phyloP scores from a whole-genome alignment of 2,797 vertebrate species.

The Alectoris magna region DNA sequence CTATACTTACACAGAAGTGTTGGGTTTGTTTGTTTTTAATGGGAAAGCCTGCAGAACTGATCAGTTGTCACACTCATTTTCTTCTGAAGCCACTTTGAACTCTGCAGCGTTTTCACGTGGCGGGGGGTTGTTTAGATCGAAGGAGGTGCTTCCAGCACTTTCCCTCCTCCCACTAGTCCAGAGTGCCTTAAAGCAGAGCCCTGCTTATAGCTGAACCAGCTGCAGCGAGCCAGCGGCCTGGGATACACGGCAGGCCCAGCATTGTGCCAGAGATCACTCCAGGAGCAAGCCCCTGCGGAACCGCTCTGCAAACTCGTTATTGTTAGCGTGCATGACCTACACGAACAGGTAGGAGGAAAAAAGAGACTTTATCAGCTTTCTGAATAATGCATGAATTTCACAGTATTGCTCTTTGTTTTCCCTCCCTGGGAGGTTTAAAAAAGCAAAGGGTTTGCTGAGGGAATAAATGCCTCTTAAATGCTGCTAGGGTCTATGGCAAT shows the following conservation, averaged over 20 bases:
- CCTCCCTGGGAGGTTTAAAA: too few species aligned
- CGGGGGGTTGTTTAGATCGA: not conserved
- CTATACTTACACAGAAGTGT: not conserved
- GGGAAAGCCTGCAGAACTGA: not conserved
- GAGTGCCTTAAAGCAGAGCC: not conserved
- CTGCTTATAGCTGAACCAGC: not conserved
- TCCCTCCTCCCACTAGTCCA: not conserved
- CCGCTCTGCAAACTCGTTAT: not conserved
- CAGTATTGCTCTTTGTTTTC: not conserved
- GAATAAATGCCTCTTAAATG: not conserved
- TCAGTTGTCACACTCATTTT: not conserved
- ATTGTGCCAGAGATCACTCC: not conserved
- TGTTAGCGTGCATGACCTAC: not conserved
- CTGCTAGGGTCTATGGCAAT: not conserved
- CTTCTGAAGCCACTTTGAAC: not conserved
- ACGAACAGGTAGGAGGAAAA: not conserved
- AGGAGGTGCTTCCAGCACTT: rapidly evolving
- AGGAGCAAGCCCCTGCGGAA: not conserved
- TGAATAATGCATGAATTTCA: not conserved
- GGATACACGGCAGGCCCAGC: rapidly evolving
- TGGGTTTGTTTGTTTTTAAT: not conserved
- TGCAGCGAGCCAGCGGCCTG: not conserved
- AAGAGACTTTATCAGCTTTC: not conserved
- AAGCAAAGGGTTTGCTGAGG: not conserved
- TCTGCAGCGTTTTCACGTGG: not conserved